Evolutionary conservation across 1,140 invertebrate species (phyloP), one percentile per base, ranked within the genome.

Genomic region (Lanistes nyassanus): DNA sequence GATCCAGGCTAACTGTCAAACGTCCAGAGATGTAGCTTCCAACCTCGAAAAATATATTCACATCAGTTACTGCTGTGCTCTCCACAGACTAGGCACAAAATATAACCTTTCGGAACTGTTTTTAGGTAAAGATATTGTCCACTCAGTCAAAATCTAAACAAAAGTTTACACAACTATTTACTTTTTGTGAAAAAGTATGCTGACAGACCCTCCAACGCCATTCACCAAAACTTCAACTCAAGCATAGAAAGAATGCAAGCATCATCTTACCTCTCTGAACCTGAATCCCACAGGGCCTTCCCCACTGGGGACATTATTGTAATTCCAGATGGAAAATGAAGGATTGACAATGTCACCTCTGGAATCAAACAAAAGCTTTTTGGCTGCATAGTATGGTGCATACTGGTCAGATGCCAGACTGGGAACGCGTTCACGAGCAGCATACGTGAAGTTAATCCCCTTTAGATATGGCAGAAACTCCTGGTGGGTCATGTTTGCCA

Each of bases 381-480:
- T 86, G 4, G 87, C 81, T 5, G 88, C 76, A 58, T 85, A 85
- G 77, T 88, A 86, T 21, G 87, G 84, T 6, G 83, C 81, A 53
- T 87, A 82, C 58, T 86, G 81, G 47, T 86, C 85, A 0, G 88
- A 86, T 2, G 88, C 87, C 73, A 90, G 81, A 84, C 88, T 85
- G 42, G 83, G 82, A 65, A 85, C 79, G 55, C 83, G 65, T 74
- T 88, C 85, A 31, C 77, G 81, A 64, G 78, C 82, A 13, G 78
- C 79, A 73, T 85, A 88, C 0, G 79, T 86, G 47, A 90, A 89
- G 37, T 89, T 83, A 3, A 88, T 82, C 34, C 88, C 87, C 65
- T 88, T 86, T 34, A 90, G 77, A 78, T 88, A 90, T 31, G 83
- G 70, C 21, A 84, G 82, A 73, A 91, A 90, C 21, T 88, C 85